Conservation (phyloP, 1,140 invertebrate species). For the Micrasema minimum region DNA sequence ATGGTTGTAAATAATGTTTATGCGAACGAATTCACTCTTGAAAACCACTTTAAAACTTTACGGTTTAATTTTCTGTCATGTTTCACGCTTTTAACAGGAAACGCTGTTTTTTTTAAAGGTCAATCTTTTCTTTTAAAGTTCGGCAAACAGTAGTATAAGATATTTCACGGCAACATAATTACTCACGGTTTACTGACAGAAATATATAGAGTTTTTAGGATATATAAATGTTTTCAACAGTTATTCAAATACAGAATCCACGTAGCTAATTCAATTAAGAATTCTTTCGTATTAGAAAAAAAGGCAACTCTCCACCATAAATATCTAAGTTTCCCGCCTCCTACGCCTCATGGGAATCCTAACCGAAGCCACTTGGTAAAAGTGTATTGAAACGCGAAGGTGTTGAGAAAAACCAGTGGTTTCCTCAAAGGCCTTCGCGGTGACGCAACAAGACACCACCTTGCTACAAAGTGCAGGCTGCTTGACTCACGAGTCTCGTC, state of each 20-base stretch:
- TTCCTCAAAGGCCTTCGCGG: conserved; percentile 17
- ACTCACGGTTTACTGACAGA: no score
- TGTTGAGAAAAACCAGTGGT: neutral
- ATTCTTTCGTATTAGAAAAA: conserved; percentile 31
- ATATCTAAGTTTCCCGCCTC: conserved; percentile 20
- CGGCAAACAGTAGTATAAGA: no score
- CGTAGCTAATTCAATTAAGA: conserved; percentile 32
- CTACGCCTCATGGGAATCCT: neutral
- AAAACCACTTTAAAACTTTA: no score
- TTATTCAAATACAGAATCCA: neutral
- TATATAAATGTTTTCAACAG: no score
- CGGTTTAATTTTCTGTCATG: no score
- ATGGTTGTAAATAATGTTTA: no score
- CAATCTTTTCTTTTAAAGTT: no score
- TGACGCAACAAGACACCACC: conserved; percentile 2
- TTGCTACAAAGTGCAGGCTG: conserved; percentile 9
- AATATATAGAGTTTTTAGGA: no score
- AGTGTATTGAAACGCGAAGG: conserved; percentile 7
- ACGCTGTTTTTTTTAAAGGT: no score
- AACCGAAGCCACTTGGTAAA: conserved; percentile 1
- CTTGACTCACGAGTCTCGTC: neutral
- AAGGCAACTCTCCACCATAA: conserved; percentile 21
- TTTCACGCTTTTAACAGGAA: no score
- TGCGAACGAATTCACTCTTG: no score
- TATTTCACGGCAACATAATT: no score